phyloP scores from a whole-genome alignment of 2,797 vertebrate species.

The Neopelma chrysocephalum region DNA sequence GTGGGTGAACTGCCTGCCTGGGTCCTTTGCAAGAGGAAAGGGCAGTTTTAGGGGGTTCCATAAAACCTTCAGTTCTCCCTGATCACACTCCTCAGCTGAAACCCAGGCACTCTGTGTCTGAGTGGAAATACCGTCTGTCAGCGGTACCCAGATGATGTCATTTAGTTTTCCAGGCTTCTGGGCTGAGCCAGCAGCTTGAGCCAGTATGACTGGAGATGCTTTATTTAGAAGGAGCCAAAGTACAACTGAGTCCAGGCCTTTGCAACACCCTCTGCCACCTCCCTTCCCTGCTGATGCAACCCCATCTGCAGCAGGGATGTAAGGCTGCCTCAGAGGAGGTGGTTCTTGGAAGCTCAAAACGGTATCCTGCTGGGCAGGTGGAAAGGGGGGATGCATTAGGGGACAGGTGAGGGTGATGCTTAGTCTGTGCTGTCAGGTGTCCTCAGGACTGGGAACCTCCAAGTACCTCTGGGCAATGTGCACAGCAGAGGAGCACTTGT shows the following conservation, averaged over 20 bases:
- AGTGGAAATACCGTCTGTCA: constrained; percentile 2
- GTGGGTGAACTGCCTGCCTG: background rate
- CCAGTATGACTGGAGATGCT: constrained; percentile 45
- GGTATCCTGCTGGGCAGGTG: rapidly evolving
- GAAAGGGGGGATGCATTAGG: background rate
- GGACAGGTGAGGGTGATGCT: background rate
- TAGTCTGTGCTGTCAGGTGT: background rate
- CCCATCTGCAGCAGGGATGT: rapidly evolving
- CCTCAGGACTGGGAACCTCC: background rate
- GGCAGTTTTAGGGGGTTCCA: background rate
- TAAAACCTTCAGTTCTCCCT: background rate
- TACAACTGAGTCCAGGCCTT: background rate
- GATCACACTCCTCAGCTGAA: background rate
- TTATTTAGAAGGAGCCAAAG: constrained; percentile 53
- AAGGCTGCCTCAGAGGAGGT: background rate
- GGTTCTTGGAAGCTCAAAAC: background rate
- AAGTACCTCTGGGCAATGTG: background rate
- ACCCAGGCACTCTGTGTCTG: background rate
- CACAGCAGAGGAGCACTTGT: background rate
- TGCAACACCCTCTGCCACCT: background rate
- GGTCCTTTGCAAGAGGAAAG: background rate
- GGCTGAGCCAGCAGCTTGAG: constrained; percentile 48
- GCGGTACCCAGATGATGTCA: constrained; percentile 52
- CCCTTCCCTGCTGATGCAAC: constrained; percentile 39
- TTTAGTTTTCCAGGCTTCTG: constrained; percentile 59